phyloP scores from a whole-genome alignment of 1,140 invertebrate genomes.

The Bombus superbus region DNA sequence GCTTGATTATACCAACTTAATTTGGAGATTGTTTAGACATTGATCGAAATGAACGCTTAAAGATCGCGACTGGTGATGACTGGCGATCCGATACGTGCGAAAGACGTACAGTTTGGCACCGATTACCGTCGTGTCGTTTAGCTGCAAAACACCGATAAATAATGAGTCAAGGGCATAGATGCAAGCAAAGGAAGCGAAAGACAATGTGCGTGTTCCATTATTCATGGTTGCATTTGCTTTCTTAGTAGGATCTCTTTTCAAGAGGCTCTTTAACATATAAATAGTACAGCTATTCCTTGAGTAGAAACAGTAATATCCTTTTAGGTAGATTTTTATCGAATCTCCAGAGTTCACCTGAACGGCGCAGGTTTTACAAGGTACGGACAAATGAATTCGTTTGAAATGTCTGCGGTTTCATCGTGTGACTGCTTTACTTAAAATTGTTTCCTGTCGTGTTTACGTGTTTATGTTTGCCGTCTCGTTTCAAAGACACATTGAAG shows the following conservation, averaged over 20 bases:
- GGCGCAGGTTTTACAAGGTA: too few species aligned
- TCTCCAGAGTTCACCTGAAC: background rate
- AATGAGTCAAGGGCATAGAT: conserved; percentile 18
- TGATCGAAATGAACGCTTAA: too few species aligned
- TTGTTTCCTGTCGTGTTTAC: too few species aligned
- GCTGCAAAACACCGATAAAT: conserved; percentile 17
- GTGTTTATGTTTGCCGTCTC: too few species aligned
- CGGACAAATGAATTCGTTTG: background rate
- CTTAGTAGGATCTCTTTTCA: conserved; percentile 35
- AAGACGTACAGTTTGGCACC: background rate
- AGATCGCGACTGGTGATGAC: too few species aligned
- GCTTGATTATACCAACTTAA: too few species aligned
- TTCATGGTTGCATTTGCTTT: conserved; percentile 42
- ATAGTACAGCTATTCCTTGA: conserved; percentile 20
- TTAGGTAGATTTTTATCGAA: conserved; percentile 40
- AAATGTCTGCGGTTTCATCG: too few species aligned
- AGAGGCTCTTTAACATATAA: conserved; percentile 35
- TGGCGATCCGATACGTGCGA: background rate
- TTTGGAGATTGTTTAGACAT: too few species aligned
- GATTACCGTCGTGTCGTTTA: conserved; percentile 14
- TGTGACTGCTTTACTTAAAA: too few species aligned
- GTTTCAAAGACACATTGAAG: too few species aligned
- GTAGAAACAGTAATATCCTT: conserved; percentile 42
- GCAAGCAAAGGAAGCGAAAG: background rate
- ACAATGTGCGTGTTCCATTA: conserved; percentile 37